Base-by-base conservation (phyloP, 2,113 vertebrate species). In the Microcebus lehilahytsara region DNA sequence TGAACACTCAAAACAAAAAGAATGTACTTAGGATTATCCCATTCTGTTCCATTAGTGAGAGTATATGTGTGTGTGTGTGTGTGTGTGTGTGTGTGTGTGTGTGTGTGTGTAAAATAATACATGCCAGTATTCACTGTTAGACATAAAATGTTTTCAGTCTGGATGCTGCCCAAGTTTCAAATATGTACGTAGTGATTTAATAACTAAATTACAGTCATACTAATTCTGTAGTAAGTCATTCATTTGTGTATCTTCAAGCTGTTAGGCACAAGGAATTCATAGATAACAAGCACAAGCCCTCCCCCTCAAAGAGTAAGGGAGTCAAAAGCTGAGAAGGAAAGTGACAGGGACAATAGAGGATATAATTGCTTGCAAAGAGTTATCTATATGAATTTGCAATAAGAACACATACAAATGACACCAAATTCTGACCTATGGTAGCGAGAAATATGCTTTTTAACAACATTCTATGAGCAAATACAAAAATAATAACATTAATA, bases 101-200 rank as follows among this genome's bases (percentile, higher is more conserved):
- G 1, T 14, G 23, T 58, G 12, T 71, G 84, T 69, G 46, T 84
- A 92, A 69, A 84, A 84, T n/a, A 86, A 72, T 40, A 71, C 5
- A 30, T 37, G 9, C 13, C 42, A 92, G 8, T 49, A 34, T 86
- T 92, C 34, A 93, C 27, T 93, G 4, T 51, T 94, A 93, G 49
- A 94, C 10, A 79, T 42, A 89, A 66, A 56, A 9, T 7, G 2
- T 88, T 89, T 92, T 85, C 17, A 97, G 22, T 66, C 22, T 80
- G 27, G 19, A 89, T 78, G 62, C 83, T 86, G 66, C 25, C n/a
- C 34, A n/a, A 91, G 49, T 95, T 93, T 90, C 94, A 96, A 81
- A 90, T 67, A 34, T 51, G 46, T 49, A 64, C 17, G 67, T 25
- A 85, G 37, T 91, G 20, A 67, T 91, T 51, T 94, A 67, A 91